Base-by-base conservation (phyloP, 2,888 invertebrate species). In the Tiliacea aurago region DNA sequence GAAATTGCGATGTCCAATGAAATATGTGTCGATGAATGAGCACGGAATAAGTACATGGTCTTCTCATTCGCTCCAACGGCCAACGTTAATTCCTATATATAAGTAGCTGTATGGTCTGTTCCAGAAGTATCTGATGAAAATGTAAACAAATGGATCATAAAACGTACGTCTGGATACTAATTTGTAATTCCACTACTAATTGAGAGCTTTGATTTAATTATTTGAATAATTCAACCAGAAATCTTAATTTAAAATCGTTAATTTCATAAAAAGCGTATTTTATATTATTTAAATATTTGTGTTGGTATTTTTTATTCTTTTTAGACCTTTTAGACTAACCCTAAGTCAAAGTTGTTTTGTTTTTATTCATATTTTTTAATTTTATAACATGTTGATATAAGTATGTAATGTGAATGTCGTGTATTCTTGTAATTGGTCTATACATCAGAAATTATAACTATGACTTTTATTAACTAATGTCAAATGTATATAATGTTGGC, bases 1-100 rank as follows among this genome's bases (percentile, higher is more conserved):
- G 28, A 59, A 70, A 70, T 70, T 70, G 9, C 33, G 10, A 59
- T 63, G 28, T 13, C 18, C 41, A 70, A 15, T n/a, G n/a, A n/a
- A n/a, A n/a, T n/a, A n/a, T n/a, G n/a, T n/a, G n/a, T n/a, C n/a
- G n/a, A 45, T 5, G 13, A 10, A 47, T 41, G 37, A 55, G 10
- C 37, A 43, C 33, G 15, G 23, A 43, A 55, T 68, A 33, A 69
- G 62, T 28, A 43, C 7, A 18, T 45, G 43, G 1, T 18, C 15
- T 67, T 15, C 15, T n/a, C 5, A 3, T n/a, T 28, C 20, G 15
- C 20, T 33, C 0, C n/a, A 47, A 64, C 47, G 15, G 15, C 15
- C n/a, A 33, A 33, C 33, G 7, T 63, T 23, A 61, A 43, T 18
- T 61, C 23, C 1, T 43, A 10, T 18, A 23, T 10, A 28, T 28